These are phyloP conservation scores for Meandrina meandrites DNA, from an alignment of 92 coral and sea anemone genomes.

Conservation along the genomic window DNA sequence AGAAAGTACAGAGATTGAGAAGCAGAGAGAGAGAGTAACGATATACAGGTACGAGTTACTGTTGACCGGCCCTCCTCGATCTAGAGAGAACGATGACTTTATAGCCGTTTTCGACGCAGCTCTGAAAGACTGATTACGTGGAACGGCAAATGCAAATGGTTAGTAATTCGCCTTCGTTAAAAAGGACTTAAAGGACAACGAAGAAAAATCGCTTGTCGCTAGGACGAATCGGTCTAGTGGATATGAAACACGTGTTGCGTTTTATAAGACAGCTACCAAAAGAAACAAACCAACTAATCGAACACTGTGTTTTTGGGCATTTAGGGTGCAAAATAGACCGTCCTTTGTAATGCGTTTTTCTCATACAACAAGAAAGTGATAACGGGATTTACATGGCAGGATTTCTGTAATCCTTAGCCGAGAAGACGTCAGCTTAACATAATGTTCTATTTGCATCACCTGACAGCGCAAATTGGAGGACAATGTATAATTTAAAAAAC, in stretches of 20 bases:
- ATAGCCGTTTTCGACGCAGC: not conserved
- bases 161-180: not conserved
- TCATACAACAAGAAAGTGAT: not conserved
- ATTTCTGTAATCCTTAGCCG: not conserved
- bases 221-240: not conserved
- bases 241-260: not conserved
- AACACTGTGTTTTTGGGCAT: not conserved
- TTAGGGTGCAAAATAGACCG: not conserved
- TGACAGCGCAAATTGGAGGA: not conserved
- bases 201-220: not conserved
- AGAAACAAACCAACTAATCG: not conserved
- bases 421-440: not conserved
- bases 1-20: not conserved
- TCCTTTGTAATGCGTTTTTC: not conserved
- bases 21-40: not conserved
- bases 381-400: not conserved
- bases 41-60: not conserved
- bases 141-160: not conserved
- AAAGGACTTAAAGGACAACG: not conserved
- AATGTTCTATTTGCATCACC: not conserved
- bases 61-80: slow-evolving; percentile 36
- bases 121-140: not conserved
- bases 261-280: not conserved
- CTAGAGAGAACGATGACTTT: not conserved
- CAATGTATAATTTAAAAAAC: not conserved